Evolutionary conservation across 35 echinoderm and acorn worm species (phyloP), one percentile per base, ranked within the genome.

Genomic region (Ptychodera flava): DNA sequence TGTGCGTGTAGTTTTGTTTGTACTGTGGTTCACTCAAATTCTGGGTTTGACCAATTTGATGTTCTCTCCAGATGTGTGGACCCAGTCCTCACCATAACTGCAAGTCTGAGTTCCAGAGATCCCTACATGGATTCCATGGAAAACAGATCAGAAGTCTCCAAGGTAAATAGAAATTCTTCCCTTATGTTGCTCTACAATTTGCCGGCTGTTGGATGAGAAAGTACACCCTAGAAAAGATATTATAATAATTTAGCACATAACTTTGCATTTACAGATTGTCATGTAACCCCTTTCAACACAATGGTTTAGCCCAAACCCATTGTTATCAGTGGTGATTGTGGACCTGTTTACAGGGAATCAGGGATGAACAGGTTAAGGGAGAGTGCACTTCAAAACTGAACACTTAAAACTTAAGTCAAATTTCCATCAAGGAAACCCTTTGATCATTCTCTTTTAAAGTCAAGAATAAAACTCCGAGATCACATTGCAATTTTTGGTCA

Each of bases 31-130:
- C n/a, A n/a, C n/a, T n/a, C n/a, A n/a, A n/a, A n/a, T n/a, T n/a
- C n/a, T n/a, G n/a, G n/a, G n/a, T n/a, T n/a, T n/a, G n/a, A n/a
- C n/a, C n/a, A n/a, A n/a, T n/a, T n/a, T n/a, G n/a, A n/a, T n/a
- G n/a, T n/a, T n/a, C n/a, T 34, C 16, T 92, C 22, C 86, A 97
- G 94, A 35, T 97, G 94, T 88, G 85, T 97, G 78, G 87, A 88
- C 77, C 91, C 94, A 15, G 45, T 97, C 1, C 77, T 97, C 28
- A 93, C 90, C 10, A 93, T 97, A 29, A 88, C 91, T 52, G 88
- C 94, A 35, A 88, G 94, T 29, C 86, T 97, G 35, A 88, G 91
- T 88, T 88, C 78, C 64, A 88, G 89, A 86, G 81, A 90, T 16
- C 85, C 86, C 16, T 91, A 91, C 36, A 85, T 78, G 35, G 94